Evolutionary conservation across 2,113 vertebrate genomes (phyloP), one percentile per base, ranked within the genome.

Genomic region (Actenoides hombroni): DNA sequence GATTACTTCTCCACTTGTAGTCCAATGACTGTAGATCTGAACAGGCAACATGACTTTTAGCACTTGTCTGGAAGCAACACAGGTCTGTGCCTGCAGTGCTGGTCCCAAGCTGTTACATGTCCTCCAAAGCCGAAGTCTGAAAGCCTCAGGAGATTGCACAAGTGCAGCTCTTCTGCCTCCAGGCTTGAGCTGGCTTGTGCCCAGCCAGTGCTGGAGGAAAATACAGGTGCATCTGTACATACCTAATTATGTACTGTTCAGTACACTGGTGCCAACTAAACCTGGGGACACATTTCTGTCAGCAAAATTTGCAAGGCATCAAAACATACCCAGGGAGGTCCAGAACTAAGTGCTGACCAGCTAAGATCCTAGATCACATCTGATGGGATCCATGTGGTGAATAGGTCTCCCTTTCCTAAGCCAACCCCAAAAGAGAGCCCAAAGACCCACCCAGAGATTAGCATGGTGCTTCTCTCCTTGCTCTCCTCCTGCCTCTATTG

Each of bases 51-150:
- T 35, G 31, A 48, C 56, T 82, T 35, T 20, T 26, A 65, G 26
- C 35, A 4, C 35, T 16, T 1, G 0, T 35, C 40, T 2, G 3
- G 67, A 56, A 61, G 80, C 29, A 70, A 19, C 61, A 51, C 1
- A 1, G 31, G 0, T 0, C 21, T 19, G 42, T 37, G n/a, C 35
- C 65, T 44, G 35, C 35, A 28, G 57, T 8, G 35, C 42, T 39
- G 18, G 14, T 51, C 49, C 42, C 49, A 65, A 37, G 49, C 49
- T 2, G 2, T 44, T 16, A 2, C 11, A 28, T n/a, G 49, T 69
- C 20, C 83, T 70, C 35, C 0, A 0, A 75, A 68, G 42, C 24
- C 75, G 71, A 69, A 2, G 1, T 6, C 0, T 3, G 2, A 54
- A 63, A 80, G 33, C 53, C 46, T 49, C 16, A 3, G 67, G n/a